Evolutionary conservation across 2,888 invertebrate genomes (phyloP), one percentile per base, ranked within the genome.

Genomic region (Tetropium fuscum): DNA sequence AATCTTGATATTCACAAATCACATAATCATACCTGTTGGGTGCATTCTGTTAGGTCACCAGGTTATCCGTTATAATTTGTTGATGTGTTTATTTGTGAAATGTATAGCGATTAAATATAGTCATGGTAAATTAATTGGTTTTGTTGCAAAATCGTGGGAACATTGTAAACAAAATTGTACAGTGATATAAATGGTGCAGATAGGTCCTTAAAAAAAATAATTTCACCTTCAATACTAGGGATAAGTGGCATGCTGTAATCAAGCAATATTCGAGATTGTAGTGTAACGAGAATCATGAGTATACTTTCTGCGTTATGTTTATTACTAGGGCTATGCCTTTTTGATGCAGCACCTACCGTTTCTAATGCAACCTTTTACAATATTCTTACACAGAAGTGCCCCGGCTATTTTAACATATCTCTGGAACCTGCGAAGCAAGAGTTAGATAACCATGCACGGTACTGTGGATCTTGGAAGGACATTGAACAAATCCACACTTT

Each of bases 381-480:
- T 18, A 18, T 40, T 13, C 38, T 51, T 19, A 18, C n/a, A 11
- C 10, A 16, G 6, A 40, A 27, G 1, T 51, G 51, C 13, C 6
- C 19, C 8, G 20, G 19, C 11, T 1, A n/a, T 6, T 47, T 30
- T 20, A 2, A 8, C 5, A 7, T 19, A 3, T 2, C 2, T 4
- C 1, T 34, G 6, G 15, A 36, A 10, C 16, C 19, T 34, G 6
- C 25, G 4, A 27, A 47, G 10, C 63, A 64, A 13, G 20, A 38
- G 1, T 43, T 65, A 20, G 58, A 70, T 16, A 49, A 59, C 30
- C 38, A 55, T 1, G n/a, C n/a, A n/a, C n/a, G n/a, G n/a, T n/a
- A n/a, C n/a, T 76, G 76, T 54, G 18, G 13, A 44, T 40, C 65
- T 47, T 71, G 66, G 56, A 15, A 36, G 15, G 36, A 36, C 36